A percentile compares a stretch with the other conserved stretches of the same genome.
Conservation (phyloP, 2,113 vertebrate genomes). For the Rhinopomastus cyanomelas region DNA sequence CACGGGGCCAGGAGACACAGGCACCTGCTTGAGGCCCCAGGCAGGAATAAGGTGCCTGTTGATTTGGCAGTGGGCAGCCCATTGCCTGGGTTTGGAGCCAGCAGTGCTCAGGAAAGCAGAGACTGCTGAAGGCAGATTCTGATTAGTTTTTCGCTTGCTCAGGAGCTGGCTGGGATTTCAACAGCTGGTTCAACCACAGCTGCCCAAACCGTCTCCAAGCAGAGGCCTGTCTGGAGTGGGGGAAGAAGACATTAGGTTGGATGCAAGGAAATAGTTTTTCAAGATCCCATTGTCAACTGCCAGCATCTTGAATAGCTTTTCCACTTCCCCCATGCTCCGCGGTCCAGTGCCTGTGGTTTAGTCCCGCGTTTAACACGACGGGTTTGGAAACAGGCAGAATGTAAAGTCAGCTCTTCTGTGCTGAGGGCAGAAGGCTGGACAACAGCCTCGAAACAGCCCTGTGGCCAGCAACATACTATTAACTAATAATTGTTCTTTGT, state of each 20-base stretch:
- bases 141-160: not conserved
- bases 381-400: not conserved
- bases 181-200: slow-evolving; percentile 13
- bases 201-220: not conserved
- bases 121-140: not conserved
- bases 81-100: rapidly evolving
- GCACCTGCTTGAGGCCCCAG: not conserved
- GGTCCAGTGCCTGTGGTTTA: not conserved
- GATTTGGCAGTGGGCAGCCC: not conserved
- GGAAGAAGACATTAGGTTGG: not conserved
- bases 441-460: not conserved
- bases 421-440: not conserved
- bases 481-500: not conserved
- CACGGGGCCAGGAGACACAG: not conserved
- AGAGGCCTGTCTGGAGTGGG: not conserved
- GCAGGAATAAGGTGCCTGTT: not conserved
- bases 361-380: not conserved
- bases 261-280: slow-evolving; percentile 38
- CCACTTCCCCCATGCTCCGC: not conserved
- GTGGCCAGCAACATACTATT: not conserved
- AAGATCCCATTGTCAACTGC: not conserved
- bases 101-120: not conserved
- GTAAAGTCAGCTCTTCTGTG: slow-evolving; percentile 3
- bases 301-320: slow-evolving; percentile 50
- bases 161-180: slow-evolving; percentile 10